Evolutionary conservation across 2,797 vertebrate genomes (phyloP), one percentile per base, ranked within the genome.

Genomic region (Bucorvus abyssinicus): DNA sequence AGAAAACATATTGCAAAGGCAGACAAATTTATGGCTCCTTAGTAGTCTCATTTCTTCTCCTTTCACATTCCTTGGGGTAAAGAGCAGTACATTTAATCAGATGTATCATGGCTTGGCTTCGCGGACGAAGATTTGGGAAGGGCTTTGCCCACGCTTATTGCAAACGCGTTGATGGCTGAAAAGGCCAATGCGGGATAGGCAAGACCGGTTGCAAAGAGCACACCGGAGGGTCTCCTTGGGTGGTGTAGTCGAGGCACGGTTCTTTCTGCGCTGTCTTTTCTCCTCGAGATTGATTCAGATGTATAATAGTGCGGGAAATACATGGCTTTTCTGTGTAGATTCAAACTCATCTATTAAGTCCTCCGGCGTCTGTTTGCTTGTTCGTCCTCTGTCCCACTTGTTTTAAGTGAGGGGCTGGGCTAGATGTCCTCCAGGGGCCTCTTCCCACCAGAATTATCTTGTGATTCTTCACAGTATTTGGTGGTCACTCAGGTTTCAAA

Each of bases 341-440:
- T 89, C 42, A 76, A 10, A 82, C 16, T 22, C 0, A 0, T 36
- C 23, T 84, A 2, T 52, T 53, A 7, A 10, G 21, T 78, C 57
- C 53, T 75, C 17, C 32, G 71, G 67, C 5, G 4, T 56, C 81
- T 44, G 4, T 50, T 78, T 68, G 27, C 21, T 22, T 75, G 27
- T 56, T 24, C 81, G 32, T 59, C 91, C 90, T 73, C 38, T 75
- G 32, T 13, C 36, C 16, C 73, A 56, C 27, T 32, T 36, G 13
- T 50, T 75, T 60, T 44, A 68, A 82, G 20, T 23, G 42, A 69
- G 14, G 32, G 5, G 5, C 45, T 40, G 21, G 78, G 47, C 16
- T 53, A 38, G 14, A 8, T 52, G 55, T 82, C 38, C 45, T 73
- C 21, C n/a, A 19, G 55, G 26, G 18, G 5, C 10, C 18, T 76